phyloP scores from a whole-genome alignment of 2,113 vertebrate genomes.

The Pelmatolapia mariae region DNA sequence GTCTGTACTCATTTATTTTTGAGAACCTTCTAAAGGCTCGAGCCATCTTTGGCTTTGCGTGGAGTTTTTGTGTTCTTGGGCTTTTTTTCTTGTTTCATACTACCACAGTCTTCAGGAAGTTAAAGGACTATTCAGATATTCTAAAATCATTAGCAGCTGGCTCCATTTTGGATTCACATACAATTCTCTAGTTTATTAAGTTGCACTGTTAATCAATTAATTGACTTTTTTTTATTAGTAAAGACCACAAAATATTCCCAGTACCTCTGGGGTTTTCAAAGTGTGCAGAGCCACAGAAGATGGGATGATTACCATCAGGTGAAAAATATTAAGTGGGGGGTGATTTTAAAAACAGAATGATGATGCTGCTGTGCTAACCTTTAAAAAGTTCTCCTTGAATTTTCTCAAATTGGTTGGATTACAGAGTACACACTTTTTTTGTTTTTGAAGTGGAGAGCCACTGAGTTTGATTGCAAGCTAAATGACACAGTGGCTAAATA shows the following conservation, averaged over 20 bases:
- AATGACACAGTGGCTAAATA: neutral
- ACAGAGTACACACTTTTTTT: neutral
- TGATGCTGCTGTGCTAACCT: fast-evolving
- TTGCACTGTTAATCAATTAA: neutral
- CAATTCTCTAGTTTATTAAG: neutral
- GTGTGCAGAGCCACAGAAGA: neutral
- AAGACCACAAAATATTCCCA: neutral
- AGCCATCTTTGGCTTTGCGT: neutral
- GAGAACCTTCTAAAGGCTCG: neutral
- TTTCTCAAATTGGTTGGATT: neutral
- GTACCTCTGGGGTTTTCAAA: neutral
- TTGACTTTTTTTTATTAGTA: neutral
- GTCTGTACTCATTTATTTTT: neutral
- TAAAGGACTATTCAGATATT: neutral
- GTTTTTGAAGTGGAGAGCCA: neutral
- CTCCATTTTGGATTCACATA: neutral
- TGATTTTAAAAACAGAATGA: fast-evolving
- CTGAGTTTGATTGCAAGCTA: neutral
- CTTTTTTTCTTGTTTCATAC: neutral
- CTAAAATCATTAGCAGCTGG: neutral
- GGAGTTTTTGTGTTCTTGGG: neutral
- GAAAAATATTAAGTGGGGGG: fast-evolving
- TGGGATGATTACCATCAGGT: neutral
- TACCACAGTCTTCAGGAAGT: fast-evolving
- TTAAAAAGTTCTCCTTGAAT: neutral